Evolutionary conservation across 1,140 invertebrate species (phyloP).

Genomic region (Trachelipus rathkii): DNA sequence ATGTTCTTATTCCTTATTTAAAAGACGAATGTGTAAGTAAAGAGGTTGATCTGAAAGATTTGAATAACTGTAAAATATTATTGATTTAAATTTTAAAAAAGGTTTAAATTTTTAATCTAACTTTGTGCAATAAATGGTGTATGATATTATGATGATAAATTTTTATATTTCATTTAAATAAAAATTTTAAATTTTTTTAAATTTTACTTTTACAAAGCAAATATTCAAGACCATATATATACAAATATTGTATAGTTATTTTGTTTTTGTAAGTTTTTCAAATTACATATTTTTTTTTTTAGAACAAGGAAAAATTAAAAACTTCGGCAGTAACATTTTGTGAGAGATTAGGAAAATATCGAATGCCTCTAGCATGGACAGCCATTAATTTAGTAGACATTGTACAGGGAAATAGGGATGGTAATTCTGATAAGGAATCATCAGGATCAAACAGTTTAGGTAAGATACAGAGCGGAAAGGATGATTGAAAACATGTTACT

Average conservation of each 20-base stretch:
- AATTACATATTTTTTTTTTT: background rate
- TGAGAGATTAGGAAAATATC: slow-evolving; percentile 83
- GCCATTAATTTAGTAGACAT: slow-evolving; percentile 85
- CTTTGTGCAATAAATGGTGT: no score
- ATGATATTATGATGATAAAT: no score
- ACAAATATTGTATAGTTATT: no score
- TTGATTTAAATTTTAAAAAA: no score
- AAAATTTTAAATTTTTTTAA: no score
- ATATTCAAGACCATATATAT: no score
- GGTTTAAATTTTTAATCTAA: no score
- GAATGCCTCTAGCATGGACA: slow-evolving; percentile 94
- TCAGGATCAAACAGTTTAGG: slow-evolving; percentile 53
- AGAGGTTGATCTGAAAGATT: background rate
- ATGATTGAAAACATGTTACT: slow-evolving; percentile 27
- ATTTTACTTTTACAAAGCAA: no score
- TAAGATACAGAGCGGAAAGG: slow-evolving; percentile 27
- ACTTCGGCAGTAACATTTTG: slow-evolving; percentile 73
- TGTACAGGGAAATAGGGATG: slow-evolving; percentile 23
- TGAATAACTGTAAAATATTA: no score
- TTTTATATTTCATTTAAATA: no score
- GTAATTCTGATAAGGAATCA: slow-evolving; percentile 51
- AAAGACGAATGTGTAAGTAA: slow-evolving; percentile 78
- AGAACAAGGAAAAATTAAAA: slow-evolving; percentile 61
- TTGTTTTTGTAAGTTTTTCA: background rate
- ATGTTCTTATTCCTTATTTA: slow-evolving; percentile 84